These are phyloP conservation scores for Hylaeus anthracinus DNA, from an alignment of 1,140 invertebrate genomes.

Conservation along the genomic window DNA sequence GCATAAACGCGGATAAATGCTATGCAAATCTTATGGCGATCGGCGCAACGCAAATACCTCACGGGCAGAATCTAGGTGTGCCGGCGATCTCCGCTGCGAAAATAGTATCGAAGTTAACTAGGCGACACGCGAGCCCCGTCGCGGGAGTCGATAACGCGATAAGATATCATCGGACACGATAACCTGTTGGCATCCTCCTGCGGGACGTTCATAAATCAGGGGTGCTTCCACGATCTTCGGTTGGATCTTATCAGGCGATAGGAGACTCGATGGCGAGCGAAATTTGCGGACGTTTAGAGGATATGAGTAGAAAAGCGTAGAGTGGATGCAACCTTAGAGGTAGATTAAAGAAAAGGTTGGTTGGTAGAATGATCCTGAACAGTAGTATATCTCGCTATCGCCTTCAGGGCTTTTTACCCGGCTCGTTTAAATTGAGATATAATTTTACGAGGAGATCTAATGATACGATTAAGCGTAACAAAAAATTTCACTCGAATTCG, in stretches of 20 bases:
- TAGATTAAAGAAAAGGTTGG: too few species aligned
- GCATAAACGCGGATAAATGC: slow-evolving; percentile 30
- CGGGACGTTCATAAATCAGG: neutral
- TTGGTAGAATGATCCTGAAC: neutral
- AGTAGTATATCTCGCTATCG: neutral
- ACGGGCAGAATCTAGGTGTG: slow-evolving; percentile 53
- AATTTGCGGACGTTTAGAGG: neutral
- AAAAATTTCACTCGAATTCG: neutral
- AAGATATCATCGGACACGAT: slow-evolving; percentile 67
- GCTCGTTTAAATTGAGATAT: neutral
- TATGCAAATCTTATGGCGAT: slow-evolving; percentile 64
- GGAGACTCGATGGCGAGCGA: neutral
- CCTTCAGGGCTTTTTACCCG: neutral
- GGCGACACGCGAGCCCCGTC: neutral
- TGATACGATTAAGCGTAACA: neutral
- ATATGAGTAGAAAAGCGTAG: too few species aligned
- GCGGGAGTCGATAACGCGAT: slow-evolving; percentile 50
- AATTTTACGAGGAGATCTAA: slow-evolving; percentile 5
- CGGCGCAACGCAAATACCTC: slow-evolving; percentile 62
- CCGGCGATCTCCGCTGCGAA: slow-evolving; percentile 23
- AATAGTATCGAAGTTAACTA: neutral
- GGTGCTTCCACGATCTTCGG: neutral
- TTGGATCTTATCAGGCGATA: neutral
- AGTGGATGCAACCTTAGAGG: too few species aligned
- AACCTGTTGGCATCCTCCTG: slow-evolving; percentile 15